A percentile compares a stretch with the other conserved stretches of the same genome.
Evolutionary conservation across 1,140 invertebrate genomes (phyloP).

Genomic region (Heliconius congener): DNA sequence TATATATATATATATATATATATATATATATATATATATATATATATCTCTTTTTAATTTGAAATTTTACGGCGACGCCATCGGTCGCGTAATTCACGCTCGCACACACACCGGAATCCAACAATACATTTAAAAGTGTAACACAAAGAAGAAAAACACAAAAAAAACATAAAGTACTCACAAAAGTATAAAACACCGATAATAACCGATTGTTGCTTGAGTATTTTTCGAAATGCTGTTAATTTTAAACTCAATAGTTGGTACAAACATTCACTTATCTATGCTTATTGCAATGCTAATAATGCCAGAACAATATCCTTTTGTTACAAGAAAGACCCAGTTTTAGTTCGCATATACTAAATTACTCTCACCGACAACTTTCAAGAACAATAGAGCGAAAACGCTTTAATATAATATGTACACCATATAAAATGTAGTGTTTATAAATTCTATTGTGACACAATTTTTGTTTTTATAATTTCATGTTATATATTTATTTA

Average conservation of each 20-base stretch:
- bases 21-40: too few species aligned
- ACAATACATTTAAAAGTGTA: constrained; percentile 19
- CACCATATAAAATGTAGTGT: not conserved
- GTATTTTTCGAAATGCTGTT: constrained; percentile 38
- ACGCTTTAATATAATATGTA: constrained; percentile 42
- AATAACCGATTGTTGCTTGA: constrained; percentile 33
- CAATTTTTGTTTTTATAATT: not conserved
- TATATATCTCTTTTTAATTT: not conserved
- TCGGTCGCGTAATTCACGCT: not conserved
- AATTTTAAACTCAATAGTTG: constrained; percentile 47
- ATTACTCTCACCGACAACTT: constrained; percentile 60
- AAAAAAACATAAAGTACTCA: constrained; percentile 14
- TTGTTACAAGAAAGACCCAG: constrained; percentile 70
- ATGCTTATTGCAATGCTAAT: constrained; percentile 71
- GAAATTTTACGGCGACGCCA: not conserved
- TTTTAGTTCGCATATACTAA: constrained; percentile 68
- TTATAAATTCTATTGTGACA: not conserved
- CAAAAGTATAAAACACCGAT: constrained; percentile 34
- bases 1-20: too few species aligned
- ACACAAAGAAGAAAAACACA: not conserved
- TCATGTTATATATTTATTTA: not conserved
- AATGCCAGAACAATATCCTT: constrained; percentile 71
- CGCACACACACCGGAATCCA: not conserved
- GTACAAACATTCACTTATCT: constrained; percentile 66
- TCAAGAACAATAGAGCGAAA: constrained; percentile 59